phyloP scores from a whole-genome alignment of 2,888 invertebrate genomes.

The Coremacera marginata region DNA sequence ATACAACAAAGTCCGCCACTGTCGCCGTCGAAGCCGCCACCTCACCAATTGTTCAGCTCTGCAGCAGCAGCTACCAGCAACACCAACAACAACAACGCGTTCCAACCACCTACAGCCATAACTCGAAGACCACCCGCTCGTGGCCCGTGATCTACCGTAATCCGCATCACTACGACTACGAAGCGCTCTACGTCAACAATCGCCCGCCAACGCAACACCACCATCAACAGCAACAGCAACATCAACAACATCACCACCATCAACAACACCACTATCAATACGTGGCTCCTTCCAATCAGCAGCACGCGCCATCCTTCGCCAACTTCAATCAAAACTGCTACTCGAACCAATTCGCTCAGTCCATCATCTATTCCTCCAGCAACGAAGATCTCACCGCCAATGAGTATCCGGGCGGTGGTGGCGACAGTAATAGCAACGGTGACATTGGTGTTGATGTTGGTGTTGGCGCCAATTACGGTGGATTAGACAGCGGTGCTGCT shows the following conservation, averaged over 20 bases:
- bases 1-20: conserved; percentile 34
- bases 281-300: conserved; percentile 28
- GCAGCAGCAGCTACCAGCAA: conserved; percentile 38
- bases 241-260: conserved; percentile 33
- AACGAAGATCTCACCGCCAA: conserved; percentile 61
- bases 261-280: conserved; percentile 43
- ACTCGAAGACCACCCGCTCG: conserved; percentile 68
- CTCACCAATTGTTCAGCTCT: conserved; percentile 35
- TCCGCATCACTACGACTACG: conserved; percentile 69
- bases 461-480: conserved; percentile 24
- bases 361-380: conserved; percentile 64
- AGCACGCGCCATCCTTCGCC: conserved; percentile 20
- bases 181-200: conserved; percentile 62
- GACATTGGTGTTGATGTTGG: conserved; percentile 33
- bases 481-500: conserved; percentile 32
- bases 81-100: conserved; percentile 43
- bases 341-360: conserved; percentile 65
- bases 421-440: conserved; percentile 36
- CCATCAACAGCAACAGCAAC: conserved; percentile 29
- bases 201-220: conserved; percentile 46
- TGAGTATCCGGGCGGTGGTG: conserved; percentile 45
- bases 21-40: conserved; percentile 47
- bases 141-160: conserved; percentile 70
- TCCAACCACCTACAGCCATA: conserved; percentile 63
- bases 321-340: conserved; percentile 64